A percentile compares a stretch with the other conserved stretches of the same genome.
Evolutionary conservation across 2,113 vertebrate genomes (phyloP).

Genomic region (Eurystomus gularis): DNA sequence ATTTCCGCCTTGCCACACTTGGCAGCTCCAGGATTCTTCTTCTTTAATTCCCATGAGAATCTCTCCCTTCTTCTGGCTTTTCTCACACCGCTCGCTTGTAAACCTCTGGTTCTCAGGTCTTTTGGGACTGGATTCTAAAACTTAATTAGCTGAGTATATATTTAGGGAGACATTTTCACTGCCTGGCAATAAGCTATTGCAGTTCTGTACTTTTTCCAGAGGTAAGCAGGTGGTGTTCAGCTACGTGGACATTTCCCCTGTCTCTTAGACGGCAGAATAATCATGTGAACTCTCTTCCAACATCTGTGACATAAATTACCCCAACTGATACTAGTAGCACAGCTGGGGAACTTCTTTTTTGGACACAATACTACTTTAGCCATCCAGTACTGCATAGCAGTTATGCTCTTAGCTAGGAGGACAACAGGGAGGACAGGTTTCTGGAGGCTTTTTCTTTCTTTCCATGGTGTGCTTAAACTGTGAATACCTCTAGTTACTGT

Average conservation of each 20-base stretch:
- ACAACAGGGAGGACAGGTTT: background rate
- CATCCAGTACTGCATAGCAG: background rate
- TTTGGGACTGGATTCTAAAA: background rate
- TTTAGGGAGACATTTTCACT: background rate
- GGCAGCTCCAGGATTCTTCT: background rate
- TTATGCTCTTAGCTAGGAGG: background rate
- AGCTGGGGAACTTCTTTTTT: background rate
- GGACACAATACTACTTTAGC: background rate
- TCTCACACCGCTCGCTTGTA: background rate
- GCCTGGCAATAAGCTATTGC: background rate
- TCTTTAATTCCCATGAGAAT: background rate
- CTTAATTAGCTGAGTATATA: background rate
- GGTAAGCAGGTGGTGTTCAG: background rate
- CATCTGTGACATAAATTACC: background rate
- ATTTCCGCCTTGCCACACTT: background rate
- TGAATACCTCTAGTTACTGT: background rate
- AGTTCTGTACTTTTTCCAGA: background rate
- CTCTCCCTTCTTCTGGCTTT: background rate
- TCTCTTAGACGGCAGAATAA: background rate
- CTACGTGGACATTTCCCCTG: background rate
- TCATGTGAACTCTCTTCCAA: background rate
- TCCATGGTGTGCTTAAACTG: background rate
- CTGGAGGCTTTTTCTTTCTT: background rate
- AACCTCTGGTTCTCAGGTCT: background rate
- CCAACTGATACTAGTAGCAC: background rate